Base-by-base conservation (phyloP, 2,113 vertebrate species). In the Catharus fuscescens region DNA sequence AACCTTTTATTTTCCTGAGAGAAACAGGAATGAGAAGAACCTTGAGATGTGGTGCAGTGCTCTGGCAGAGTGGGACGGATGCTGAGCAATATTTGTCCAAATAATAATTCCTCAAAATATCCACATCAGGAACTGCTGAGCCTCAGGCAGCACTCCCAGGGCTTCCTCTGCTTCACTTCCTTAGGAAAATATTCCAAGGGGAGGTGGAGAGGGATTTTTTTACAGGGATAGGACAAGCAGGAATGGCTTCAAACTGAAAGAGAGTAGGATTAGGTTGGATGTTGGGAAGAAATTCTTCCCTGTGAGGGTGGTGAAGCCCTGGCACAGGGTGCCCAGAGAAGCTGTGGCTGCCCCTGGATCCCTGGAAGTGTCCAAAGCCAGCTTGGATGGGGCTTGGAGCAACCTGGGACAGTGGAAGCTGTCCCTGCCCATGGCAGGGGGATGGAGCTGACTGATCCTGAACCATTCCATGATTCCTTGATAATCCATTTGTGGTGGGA, bases 361-460 rank as follows among this genome's bases (percentile, higher is more conserved):
- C 42, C 26, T 62, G 56, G 18, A 28, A 56, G 1, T 28, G 18
- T 28, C 0, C 40, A 0, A 42, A 42, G 15, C 25, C 40, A 34
- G 29, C 5, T 0, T 69, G 70, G 70, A 40, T 0, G 0, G 12
- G 9, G 29, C 24, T 69, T 82, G 48, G 42, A 77, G 4, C 40
- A 42, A 0, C 17, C 25, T 62, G 79, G 47, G 6, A 8, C 11
- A 9, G 18, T 56, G 71, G 34, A 2, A 69, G 9, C 4, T 26
- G 29, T 61, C 47, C n/a, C 24, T 74, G 29, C 5, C 25, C 18
- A 1, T 5, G 36, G 34, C 42, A 19, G 26, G 14, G 19, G 14
- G 3, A 0, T 45, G 38, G 79, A 69, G 26, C 14, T 3, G 10
- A 2, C 18, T 42, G 47, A 31, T 34, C 47, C 26, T 40, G 26